Conservation (phyloP, 2,113 vertebrate genomes). For the Coptodon rendalli region DNA sequence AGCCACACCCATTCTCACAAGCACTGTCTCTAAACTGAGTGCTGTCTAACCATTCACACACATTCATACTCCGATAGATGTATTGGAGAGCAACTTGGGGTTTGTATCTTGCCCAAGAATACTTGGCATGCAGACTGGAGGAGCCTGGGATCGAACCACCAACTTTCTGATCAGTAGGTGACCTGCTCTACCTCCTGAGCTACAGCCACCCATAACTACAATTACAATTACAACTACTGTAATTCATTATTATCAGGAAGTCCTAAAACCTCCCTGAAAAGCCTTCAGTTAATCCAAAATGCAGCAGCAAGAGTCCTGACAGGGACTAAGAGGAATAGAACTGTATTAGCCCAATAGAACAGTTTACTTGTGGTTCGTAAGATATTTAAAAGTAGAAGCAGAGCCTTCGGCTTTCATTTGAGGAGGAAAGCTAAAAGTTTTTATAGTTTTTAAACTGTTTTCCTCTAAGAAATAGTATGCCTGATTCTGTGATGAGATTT, state of each 20-base stretch:
- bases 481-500: background rate
- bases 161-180: too few relatives aligned
- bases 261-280: rapidly evolving
- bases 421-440: background rate
- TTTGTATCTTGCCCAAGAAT: too few relatives aligned
- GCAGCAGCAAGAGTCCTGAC: background rate
- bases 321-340: rapidly evolving
- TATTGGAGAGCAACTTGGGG: too few relatives aligned
- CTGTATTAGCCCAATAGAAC: background rate
- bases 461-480: background rate
- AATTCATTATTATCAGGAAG: background rate
- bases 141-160: too few relatives aligned
- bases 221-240: too few relatives aligned
- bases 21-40: too few relatives aligned
- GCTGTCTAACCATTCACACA: too few relatives aligned
- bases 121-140: too few relatives aligned
- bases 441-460: background rate
- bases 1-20: too few relatives aligned
- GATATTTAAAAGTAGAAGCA: background rate
- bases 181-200: too few relatives aligned
- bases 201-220: too few relatives aligned
- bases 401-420: background rate
- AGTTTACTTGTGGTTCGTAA: background rate
- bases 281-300: background rate
- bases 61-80: too few relatives aligned